A percentile compares a stretch with the other conserved stretches of the same genome.
phyloP scores from a whole-genome alignment of 2,113 vertebrate genomes.

The Callocephalon fimbriatum region DNA sequence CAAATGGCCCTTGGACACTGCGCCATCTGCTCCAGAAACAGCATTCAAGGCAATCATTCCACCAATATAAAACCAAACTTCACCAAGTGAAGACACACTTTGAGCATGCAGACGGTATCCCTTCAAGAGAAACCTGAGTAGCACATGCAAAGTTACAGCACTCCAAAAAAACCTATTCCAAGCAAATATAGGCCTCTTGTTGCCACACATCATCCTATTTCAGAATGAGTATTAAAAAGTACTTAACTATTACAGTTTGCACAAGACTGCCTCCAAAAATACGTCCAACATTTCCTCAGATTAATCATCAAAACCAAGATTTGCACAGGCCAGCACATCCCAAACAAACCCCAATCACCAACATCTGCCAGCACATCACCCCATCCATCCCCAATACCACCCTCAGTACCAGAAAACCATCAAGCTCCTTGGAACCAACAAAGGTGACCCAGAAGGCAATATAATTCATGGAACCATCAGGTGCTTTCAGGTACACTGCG shows the following conservation, averaged over 20 bases:
- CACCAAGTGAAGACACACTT: neutral
- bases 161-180: neutral
- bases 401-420: neutral
- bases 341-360: neutral
- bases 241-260: neutral
- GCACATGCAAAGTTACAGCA: neutral
- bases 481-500: neutral
- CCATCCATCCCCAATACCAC: neutral
- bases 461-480: neutral
- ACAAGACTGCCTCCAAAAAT: neutral
- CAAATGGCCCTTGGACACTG: neutral
- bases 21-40: neutral
- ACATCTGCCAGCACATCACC: neutral
- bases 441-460: neutral
- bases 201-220: neutral
- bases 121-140: neutral
- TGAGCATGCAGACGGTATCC: rapidly evolving
- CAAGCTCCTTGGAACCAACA: neutral
- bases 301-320: neutral
- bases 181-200: neutral
- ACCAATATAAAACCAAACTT: neutral
- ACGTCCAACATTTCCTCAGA: neutral
- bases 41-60: neutral
- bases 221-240: neutral
- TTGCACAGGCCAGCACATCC: neutral